Evolutionary conservation across 2,113 vertebrate genomes (phyloP).

Genomic region (Rhizomys pruinosus): DNA sequence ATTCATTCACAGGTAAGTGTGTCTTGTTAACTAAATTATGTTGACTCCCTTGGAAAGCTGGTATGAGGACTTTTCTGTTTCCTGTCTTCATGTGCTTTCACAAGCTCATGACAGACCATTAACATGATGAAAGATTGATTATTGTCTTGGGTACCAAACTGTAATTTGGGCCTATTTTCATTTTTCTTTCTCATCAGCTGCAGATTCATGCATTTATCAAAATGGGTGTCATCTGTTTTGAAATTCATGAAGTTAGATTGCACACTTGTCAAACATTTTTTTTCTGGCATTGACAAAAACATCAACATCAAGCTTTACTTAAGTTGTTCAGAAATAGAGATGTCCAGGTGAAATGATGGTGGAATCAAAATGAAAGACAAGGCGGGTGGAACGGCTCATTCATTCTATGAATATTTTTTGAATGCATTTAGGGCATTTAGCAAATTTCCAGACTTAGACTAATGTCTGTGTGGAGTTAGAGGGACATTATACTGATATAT

Average conservation of each 20-base stretch:
- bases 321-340: constrained; percentile 72
- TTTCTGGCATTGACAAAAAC: constrained; percentile 69
- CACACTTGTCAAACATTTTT: constrained; percentile 77
- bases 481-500: neutral
- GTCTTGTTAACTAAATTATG: constrained; percentile 85
- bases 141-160: constrained; percentile 71
- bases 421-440: neutral
- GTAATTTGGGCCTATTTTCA: constrained; percentile 63
- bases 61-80: constrained; percentile 77
- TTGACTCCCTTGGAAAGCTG: constrained; percentile 82
- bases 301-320: constrained; percentile 72
- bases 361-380: constrained; percentile 67
- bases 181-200: constrained; percentile 79
- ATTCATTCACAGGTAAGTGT: constrained; percentile 82
- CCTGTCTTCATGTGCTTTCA: constrained; percentile 66
- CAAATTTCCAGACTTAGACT: constrained; percentile 11
- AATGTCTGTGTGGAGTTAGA: neutral
- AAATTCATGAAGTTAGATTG: constrained; percentile 80
- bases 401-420: constrained; percentile 31
- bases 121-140: constrained; percentile 74
- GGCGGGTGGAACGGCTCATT: constrained; percentile 5
- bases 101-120: constrained; percentile 67
- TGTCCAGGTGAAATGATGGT: constrained; percentile 73
- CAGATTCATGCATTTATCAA: constrained; percentile 73
- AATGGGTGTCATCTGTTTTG: constrained; percentile 74